Conservation (phyloP, 2,888 invertebrate genomes). For the Epinotia nisella region DNA sequence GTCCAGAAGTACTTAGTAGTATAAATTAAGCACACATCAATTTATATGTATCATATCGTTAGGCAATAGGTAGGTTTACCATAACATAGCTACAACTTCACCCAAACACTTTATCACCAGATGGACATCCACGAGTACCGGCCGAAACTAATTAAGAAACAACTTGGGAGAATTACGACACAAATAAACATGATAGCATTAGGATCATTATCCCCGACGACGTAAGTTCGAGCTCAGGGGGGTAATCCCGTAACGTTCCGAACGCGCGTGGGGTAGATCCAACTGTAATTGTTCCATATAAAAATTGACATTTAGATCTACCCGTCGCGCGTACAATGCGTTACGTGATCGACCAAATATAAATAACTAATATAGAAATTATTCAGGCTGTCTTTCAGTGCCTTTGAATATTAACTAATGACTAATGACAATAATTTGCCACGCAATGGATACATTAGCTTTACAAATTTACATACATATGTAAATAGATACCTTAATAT, state of each 20-base stretch:
- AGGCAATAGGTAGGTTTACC: not conserved
- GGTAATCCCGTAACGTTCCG: too few species aligned
- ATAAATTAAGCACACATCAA: too few species aligned
- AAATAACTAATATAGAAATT: constrained; percentile 11
- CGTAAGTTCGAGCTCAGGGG: constrained; percentile 4
- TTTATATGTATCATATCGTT: too few species aligned
- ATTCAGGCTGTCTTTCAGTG: constrained; percentile 9
- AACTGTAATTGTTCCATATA: too few species aligned
- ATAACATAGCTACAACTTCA: not conserved
- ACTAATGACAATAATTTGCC: constrained; percentile 3
- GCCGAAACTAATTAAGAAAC: constrained; percentile 30
- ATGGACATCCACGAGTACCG: not conserved
- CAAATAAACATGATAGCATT: constrained; percentile 17
- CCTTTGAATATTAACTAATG: constrained; percentile 8
- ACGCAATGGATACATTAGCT: constrained; percentile 9
- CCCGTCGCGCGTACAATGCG: too few species aligned
- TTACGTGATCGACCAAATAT: too few species aligned
- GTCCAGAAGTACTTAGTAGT: too few species aligned
- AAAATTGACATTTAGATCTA: too few species aligned
- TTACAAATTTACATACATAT: not conserved
- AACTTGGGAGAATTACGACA: constrained; percentile 31
- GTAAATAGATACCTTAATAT: not conserved
- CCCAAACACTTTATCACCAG: not conserved
- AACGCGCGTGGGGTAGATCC: too few species aligned
- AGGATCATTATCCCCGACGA: constrained; percentile 12